Evolutionary conservation across 2,113 vertebrate species (phyloP), one percentile per base, ranked within the genome.

Genomic region (Vulpes vulpes): DNA sequence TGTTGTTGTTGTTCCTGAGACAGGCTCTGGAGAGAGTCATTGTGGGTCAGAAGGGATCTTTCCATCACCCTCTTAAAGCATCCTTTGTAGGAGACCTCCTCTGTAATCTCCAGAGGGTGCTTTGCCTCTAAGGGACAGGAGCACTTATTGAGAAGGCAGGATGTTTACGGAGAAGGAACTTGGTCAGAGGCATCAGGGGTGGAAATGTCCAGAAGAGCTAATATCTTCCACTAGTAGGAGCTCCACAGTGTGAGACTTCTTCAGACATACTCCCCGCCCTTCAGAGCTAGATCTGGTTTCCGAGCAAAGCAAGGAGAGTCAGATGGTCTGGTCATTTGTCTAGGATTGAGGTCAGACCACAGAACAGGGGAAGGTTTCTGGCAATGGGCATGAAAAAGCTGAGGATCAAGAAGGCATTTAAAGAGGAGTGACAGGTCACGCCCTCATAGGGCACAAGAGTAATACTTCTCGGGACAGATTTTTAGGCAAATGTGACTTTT

Each of bases 401-500:
- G 51, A 27, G 14, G 62, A 43, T 87, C 6, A 49, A 74, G 71
- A 71, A 69, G 55, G 35, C 25, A 9, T 23, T 81, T 76, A 93
- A 22, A 22, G 82, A 67, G 55, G 60, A 80, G 23, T 35, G 20
- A 92, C 38, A 9, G 25, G 23, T 51, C 60, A 38, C 30, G 11
- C 8, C 71, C 23, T 92, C 82, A 14, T 0, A 43, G 71, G 79
- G 20, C 74, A 59, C 5, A 5, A 62, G 62, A 49, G 7, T 11
- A 62, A 2, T n/a, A 16, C 16, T 16, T 20, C 55, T 60, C 60
- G 57, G 49, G 35, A 49, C 7, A 16, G 35, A 53, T 81, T 91
- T 96, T 79, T 16, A 85, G 43, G 82, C 73, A 94, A 32, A 27
- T 8, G 1, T 85, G 59, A 85, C 49, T 96, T 92, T 69, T 76